Evolutionary conservation across 1,140 invertebrate species (phyloP).

Genomic region (Xylocopa sonorina): DNA sequence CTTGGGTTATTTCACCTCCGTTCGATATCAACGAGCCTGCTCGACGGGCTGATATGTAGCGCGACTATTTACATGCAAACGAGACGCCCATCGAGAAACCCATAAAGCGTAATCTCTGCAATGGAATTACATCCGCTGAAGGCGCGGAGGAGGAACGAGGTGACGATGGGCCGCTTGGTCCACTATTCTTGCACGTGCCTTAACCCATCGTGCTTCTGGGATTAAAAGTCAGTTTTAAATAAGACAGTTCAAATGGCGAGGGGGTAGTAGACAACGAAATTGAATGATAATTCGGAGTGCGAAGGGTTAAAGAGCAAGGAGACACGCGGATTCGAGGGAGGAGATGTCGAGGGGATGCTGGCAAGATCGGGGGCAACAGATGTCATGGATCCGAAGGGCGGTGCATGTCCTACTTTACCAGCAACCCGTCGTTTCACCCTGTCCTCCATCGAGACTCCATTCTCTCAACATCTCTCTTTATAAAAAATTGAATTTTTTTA

Average conservation of each 20-base stretch:
- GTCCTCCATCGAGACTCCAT: conserved; percentile 1
- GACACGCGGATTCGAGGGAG: not conserved
- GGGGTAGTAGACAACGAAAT: not conserved
- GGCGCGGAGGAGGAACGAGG: no score
- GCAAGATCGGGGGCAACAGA: conserved; percentile 62
- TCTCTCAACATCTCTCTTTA: no score
- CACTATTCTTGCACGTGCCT: not conserved
- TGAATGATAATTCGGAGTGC: no score
- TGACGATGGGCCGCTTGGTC: not conserved
- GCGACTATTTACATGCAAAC: not conserved
- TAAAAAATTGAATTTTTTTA: no score
- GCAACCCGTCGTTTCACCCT: not conserved
- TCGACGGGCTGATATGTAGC: not conserved
- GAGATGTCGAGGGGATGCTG: not conserved
- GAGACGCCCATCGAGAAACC: not conserved
- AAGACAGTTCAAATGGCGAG: not conserved
- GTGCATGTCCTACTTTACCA: conserved; percentile 59
- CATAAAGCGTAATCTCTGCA: not conserved
- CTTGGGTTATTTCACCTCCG: not conserved
- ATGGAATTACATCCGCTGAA: not conserved
- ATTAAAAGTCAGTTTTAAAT: no score
- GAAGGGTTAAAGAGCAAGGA: conserved; percentile 21
- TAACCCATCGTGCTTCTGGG: not conserved
- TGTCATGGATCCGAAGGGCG: conserved; percentile 64
- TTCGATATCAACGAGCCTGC: not conserved